Evolutionary conservation across 2,113 vertebrate genomes (phyloP), one percentile per base, ranked within the genome.

Genomic region (Cottus gobio): DNA sequence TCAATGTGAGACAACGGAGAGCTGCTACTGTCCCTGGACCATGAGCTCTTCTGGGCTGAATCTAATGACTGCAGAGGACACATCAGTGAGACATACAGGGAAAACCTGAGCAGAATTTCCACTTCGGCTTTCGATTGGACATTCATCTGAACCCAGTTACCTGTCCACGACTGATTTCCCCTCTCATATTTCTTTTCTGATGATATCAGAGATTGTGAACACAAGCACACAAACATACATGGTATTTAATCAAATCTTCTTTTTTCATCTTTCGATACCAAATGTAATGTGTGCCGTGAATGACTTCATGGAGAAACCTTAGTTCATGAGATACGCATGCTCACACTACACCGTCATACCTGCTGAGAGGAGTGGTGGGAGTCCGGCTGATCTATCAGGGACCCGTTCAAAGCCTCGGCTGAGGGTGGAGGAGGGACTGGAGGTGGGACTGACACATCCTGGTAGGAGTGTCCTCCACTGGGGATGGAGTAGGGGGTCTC

Each of bases 401-500:
- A 94, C 37, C 98, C 98, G 77, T 99, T 99, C 75, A 99, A 93
- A 87, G 97, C 96, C 74, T 98, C 96, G 0, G 34, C 96, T 54
- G 97, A 95, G 7, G 97, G 97, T 0, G 97, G 96, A 0, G 97
- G 96, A 0, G 97, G 98, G 60, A 98, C 95, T 0, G 97, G 97
- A 3, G 97, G 97, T 0, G 96, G 96, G 74, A 94, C 87, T 0
- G 95, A 66, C 15, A 96, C 95, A 93, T 98, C 97, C 88, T 97
- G 97, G 92, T 96, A 96, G 0, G 96, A 94, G 76, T 96, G 95
- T 82, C 96, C 97, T 81, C 96, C 96, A 37, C 96, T 97, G 10
- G 97, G 98, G 67, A 96, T 97, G 4, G 98, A 98, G 90, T 99
- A 99, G 5, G 97, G 96, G 0, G 98, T 98, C 85, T 99, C 98